Conservation (phyloP, 2,797 vertebrate genomes). For the Darevskia mixta region DNA sequence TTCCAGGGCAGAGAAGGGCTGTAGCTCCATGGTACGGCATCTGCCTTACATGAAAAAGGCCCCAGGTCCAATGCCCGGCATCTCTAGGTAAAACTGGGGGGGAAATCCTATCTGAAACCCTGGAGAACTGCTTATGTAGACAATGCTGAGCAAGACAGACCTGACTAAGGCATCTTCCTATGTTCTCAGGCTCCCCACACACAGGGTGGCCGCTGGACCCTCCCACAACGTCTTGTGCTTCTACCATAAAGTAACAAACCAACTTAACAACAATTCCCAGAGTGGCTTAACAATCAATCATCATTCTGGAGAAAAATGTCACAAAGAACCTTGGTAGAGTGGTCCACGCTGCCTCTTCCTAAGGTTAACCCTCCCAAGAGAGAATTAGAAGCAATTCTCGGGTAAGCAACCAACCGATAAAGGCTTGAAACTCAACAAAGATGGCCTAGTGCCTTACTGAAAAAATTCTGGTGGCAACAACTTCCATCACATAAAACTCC, state of each 20-base stretch:
- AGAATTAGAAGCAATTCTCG: constrained; percentile 35
- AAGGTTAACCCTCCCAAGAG: constrained; percentile 4
- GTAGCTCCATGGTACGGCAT: too few relatives aligned
- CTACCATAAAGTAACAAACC: background rate
- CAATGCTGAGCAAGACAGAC: too few relatives aligned
- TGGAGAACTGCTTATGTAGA: too few relatives aligned
- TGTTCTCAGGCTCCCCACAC: background rate
- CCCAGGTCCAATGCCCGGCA: too few relatives aligned
- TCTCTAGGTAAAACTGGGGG: too few relatives aligned
- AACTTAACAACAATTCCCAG: background rate
- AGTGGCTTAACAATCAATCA: too few relatives aligned
- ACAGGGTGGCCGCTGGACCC: background rate
- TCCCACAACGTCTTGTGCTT: background rate
- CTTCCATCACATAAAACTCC: constrained; percentile 21
- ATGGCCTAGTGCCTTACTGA: constrained; percentile 27
- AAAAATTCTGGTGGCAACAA: background rate
- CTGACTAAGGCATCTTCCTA: too few relatives aligned
- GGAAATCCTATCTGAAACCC: too few relatives aligned
- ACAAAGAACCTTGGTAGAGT: background rate
- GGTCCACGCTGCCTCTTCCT: background rate
- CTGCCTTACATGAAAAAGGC: too few relatives aligned
- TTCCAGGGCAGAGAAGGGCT: background rate
- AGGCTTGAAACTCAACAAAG: constrained; percentile 22
- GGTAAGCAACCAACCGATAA: constrained; percentile 24
- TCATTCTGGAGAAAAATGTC: background rate